Conservation (phyloP, 2,797 vertebrate genomes). For the Syndactyla subalaris region DNA sequence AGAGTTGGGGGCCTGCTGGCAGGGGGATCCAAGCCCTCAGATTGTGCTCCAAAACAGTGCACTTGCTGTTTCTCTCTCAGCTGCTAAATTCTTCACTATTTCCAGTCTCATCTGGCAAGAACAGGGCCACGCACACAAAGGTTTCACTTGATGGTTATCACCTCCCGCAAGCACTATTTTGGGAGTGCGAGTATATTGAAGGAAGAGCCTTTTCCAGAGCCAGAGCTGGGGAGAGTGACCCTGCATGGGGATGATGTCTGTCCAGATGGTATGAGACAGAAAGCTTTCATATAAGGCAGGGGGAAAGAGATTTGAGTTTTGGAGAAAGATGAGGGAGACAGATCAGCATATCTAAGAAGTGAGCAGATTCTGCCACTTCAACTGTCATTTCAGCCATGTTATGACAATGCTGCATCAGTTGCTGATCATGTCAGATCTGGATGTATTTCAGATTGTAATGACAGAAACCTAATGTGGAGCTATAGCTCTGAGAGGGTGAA, state of each 20-base stretch:
- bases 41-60: neutral
- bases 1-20: neutral
- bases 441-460: neutral
- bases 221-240: neutral
- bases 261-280: neutral
- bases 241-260: neutral
- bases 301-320: neutral
- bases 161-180: neutral
- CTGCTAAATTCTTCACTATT: neutral
- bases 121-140: rapidly evolving
- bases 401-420: neutral
- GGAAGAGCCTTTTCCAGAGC: neutral
- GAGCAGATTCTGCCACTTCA: neutral
- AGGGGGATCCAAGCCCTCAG: neutral
- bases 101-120: neutral
- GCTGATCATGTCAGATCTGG: rapidly evolving
- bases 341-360: neutral
- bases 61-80: neutral
- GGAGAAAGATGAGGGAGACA: neutral
- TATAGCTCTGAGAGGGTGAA: neutral
- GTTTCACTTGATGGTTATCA: rapidly evolving
- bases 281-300: neutral
- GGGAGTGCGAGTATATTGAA: neutral
- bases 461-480: neutral
- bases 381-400: neutral